These are phyloP conservation scores for Sardina pilchardus DNA, from an alignment of 2,113 vertebrate species.

Conservation along the genomic window DNA sequence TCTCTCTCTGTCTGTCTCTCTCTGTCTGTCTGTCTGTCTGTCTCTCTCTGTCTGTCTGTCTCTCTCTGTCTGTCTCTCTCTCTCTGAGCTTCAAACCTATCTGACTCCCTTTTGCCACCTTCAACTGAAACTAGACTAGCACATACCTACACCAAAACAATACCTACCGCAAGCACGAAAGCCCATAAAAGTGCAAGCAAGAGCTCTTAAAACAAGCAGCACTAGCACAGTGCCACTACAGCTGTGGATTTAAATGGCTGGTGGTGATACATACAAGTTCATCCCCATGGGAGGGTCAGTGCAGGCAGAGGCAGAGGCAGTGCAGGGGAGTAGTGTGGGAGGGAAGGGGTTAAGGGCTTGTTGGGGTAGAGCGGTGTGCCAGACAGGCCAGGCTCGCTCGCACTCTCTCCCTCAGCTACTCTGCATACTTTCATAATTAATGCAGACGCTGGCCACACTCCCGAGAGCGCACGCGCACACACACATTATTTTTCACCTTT, in stretches of 20 bases:
- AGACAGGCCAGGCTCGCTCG: slow-evolving; percentile 24
- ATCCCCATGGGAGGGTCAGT: background rate
- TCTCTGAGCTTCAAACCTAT: background rate
- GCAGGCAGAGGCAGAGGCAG: background rate
- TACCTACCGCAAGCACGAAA: background rate
- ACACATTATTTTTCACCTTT: background rate
- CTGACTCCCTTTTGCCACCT: background rate
- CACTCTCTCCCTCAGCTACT: slow-evolving; percentile 29
- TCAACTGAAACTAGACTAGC: background rate
- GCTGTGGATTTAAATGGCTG: background rate
- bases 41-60: background rate
- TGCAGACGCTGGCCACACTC: slow-evolving; percentile 31
- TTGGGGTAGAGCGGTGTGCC: background rate
- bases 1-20: no score
- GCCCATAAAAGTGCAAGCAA: background rate
- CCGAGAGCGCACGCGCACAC: background rate
- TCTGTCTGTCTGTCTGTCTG: background rate
- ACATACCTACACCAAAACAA: background rate
- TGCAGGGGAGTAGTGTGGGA: background rate
- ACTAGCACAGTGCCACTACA: background rate
- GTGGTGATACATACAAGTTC: no score
- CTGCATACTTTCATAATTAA: slow-evolving; percentile 43
- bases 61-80: background rate
- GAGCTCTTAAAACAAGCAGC: background rate
- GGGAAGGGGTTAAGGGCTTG: slow-evolving; percentile 23